Evolutionary conservation across 2,797 vertebrate species (phyloP).

Genomic region (Coreius guichenoti): DNA sequence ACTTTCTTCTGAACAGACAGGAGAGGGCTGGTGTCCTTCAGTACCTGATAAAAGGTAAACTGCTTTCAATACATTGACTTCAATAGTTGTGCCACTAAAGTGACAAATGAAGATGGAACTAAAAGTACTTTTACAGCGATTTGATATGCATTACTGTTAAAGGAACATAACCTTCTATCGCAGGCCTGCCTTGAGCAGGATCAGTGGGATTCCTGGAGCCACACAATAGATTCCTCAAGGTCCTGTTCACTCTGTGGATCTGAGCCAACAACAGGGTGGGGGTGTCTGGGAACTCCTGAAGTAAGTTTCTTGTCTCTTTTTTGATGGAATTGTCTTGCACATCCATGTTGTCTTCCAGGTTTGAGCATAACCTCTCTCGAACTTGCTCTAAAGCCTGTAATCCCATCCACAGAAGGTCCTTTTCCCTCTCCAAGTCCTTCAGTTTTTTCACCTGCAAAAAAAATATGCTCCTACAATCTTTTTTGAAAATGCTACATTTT

Average conservation of each 20-base stretch:
- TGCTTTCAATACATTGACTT: not conserved
- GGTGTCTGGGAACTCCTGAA: not conserved
- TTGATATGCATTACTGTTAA: not conserved
- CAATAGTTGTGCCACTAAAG: not conserved
- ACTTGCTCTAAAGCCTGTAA: conserved; percentile 33
- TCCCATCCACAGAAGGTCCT: conserved; percentile 43
- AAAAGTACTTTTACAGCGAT: not conserved
- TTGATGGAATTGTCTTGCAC: not conserved
- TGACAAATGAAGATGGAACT: not conserved
- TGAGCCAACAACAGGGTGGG: not conserved
- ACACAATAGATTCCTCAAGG: conserved; percentile 8
- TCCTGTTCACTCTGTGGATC: conserved; percentile 21
- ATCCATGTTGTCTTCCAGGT: conserved; percentile 7
- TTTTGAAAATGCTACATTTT: too few relatives aligned
- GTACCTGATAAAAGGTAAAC: not conserved
- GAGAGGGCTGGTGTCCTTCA: not conserved
- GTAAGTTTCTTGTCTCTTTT: not conserved
- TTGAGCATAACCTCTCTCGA: not conserved
- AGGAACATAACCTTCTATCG: conserved; percentile 15
- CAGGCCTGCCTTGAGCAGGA: not conserved
- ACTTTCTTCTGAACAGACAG: not conserved
- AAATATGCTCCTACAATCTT: not conserved
- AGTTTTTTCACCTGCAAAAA: conserved; percentile 50
- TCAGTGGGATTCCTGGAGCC: not conserved
- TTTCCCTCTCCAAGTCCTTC: conserved; percentile 49